Evolutionary conservation across 2,888 invertebrate species (phyloP).

Genomic region (Anthoptus insignis): DNA sequence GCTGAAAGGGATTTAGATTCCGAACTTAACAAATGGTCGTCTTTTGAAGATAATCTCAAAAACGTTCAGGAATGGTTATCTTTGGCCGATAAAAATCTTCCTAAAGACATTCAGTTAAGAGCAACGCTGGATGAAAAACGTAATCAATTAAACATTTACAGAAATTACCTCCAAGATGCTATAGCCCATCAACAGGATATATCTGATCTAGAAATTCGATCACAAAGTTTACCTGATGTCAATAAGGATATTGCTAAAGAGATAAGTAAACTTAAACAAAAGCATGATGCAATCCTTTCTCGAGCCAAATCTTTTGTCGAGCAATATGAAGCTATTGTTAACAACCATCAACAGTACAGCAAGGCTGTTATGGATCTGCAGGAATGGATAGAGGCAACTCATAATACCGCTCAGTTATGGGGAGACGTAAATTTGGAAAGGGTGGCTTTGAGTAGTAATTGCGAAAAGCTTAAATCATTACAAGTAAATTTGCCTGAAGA

Average conservation of each 20-base stretch:
- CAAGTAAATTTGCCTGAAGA: constrained; percentile 94
- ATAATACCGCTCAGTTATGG: constrained; percentile 94
- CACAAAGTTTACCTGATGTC: constrained; percentile 93
- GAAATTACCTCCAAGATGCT: constrained; percentile 94
- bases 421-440: constrained; percentile 94
- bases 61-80: constrained; percentile 93
- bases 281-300: constrained; percentile 90
- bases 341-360: constrained; percentile 95
- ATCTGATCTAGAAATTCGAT: constrained; percentile 92
- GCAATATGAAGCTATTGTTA: constrained; percentile 95
- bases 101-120: constrained; percentile 93
- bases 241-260: constrained; percentile 91
- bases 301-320: constrained; percentile 93
- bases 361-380: constrained; percentile 95
- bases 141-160: constrained; percentile 94
- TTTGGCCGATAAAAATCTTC: constrained; percentile 91
- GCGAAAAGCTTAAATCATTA: constrained; percentile 94
- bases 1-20: constrained; percentile 94
- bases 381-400: constrained; percentile 95
- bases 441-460: constrained; percentile 94
- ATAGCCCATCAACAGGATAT: constrained; percentile 95
- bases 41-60: constrained; percentile 95
- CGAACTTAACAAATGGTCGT: constrained; percentile 95
- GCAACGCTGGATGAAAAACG: constrained; percentile 97
- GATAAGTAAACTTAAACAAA: constrained; percentile 89